phyloP scores from a whole-genome alignment of 2,797 vertebrate genomes.

The Onychomys arenicola region DNA sequence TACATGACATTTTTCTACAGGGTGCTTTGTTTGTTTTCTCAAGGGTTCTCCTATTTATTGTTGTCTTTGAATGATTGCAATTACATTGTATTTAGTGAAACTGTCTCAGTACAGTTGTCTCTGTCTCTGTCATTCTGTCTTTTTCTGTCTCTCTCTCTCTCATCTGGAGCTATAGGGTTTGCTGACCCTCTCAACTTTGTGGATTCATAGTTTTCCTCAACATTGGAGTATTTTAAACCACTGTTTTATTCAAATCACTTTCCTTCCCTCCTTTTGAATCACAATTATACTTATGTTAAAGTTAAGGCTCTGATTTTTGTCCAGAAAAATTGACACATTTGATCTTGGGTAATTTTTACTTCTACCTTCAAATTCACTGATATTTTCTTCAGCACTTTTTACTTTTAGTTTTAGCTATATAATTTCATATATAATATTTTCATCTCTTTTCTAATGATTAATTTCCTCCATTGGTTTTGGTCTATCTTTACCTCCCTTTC shows the following conservation, averaged over 20 bases:
- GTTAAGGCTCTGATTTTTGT: neutral
- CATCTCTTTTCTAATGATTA: neutral
- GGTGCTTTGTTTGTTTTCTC: too few relatives aligned
- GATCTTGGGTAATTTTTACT: conserved; percentile 8
- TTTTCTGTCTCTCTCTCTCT: too few relatives aligned
- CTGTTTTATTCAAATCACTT: conserved; percentile 43
- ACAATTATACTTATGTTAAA: neutral
- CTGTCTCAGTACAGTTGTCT: neutral
- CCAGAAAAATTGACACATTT: neutral
- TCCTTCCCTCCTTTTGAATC: conserved; percentile 2
- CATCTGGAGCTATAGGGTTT: neutral
- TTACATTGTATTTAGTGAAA: neutral
- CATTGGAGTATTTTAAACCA: conserved; percentile 1
- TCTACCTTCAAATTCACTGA: neutral
- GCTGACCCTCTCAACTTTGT: conserved; percentile 30
- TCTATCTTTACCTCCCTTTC: neutral
- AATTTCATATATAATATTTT: conserved; percentile 27
- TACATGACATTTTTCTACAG: neutral
- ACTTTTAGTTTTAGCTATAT: conserved; percentile 11
- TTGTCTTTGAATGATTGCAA: conserved; percentile 36
- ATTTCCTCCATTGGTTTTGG: neutral
- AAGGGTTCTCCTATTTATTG: conserved; percentile 8
- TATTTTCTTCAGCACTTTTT: neutral
- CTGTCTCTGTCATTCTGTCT: neutral
- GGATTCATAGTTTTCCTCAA: neutral